phyloP scores from a whole-genome alignment of 1,140 invertebrate species.

The Harpegnathos saltator region DNA sequence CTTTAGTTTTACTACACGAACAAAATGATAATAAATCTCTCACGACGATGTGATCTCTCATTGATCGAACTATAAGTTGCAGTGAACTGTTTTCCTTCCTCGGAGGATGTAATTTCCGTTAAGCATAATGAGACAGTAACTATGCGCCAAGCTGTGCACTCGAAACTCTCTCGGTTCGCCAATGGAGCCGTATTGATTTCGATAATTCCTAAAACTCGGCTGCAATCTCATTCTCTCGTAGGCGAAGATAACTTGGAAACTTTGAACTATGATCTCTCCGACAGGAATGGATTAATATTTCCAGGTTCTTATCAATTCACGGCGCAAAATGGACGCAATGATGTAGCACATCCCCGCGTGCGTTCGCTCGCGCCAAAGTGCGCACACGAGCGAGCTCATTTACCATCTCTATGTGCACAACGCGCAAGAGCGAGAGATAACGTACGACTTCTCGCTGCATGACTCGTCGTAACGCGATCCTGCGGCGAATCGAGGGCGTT shows the following conservation, averaged over 20 bases:
- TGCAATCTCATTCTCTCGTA: not conserved
- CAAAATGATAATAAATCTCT: too few species aligned
- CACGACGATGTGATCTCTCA: too few species aligned
- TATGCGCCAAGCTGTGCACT: not conserved
- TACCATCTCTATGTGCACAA: not conserved
- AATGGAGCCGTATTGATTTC: not conserved
- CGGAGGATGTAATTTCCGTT: too few species aligned
- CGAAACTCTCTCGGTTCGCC: not conserved
- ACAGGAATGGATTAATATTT: conserved; percentile 22
- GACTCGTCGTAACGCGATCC: not conserved
- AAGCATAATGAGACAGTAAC: too few species aligned
- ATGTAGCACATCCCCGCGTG: not conserved
- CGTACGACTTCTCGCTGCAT: not conserved
- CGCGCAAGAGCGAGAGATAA: not conserved
- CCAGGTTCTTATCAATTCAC: not conserved
- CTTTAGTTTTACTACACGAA: too few species aligned
- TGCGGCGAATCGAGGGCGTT: not conserved
- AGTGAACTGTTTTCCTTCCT: too few species aligned
- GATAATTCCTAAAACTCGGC: not conserved
- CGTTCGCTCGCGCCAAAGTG: not conserved
- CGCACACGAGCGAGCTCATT: conserved; percentile 25
- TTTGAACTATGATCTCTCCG: not conserved
- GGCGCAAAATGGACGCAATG: not conserved
- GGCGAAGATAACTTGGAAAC: not conserved
- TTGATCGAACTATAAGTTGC: too few species aligned